Evolutionary conservation across 2,113 vertebrate genomes (phyloP), one percentile per base, ranked within the genome.

Genomic region (Stictonetta naevosa): DNA sequence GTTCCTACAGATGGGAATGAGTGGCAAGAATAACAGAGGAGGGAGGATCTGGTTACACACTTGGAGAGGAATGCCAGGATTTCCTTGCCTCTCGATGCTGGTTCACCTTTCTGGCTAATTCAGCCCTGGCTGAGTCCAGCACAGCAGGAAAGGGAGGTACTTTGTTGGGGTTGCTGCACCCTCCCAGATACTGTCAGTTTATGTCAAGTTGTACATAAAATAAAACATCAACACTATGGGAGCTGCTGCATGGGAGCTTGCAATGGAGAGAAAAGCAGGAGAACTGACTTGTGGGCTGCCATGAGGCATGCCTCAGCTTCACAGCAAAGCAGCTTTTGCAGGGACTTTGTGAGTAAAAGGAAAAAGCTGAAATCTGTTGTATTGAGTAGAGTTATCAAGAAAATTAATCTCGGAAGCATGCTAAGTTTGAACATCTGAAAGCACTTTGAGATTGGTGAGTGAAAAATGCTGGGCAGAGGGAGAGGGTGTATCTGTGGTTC

Each of bases 381-480:
- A 75, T n/a, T 68, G 78, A 85, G 40, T 71, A 71, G 40, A 83
- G 38, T 90, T 95, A 91, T 94, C 59, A 85, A 74, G 67, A 90
- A 92, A 80, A 64, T 69, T 90, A 86, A 84, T 92, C 73, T 94
- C 0, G 0, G 83, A 91, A 91, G 50, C 68, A 60, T 64, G 60
- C 48, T 50, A 69, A 62, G 1, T 89, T 89, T 66, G 67, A 86
- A 91, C 92, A 96, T 95, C 93, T 97, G 93, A 71, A 91, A 91
- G 53, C 59, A 48, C 88, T 97, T 96, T 92, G 95, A 94, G 82
- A 95, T 78, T 88, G 63, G 29, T 71, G 69, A 88, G 80, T 90
- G 86, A 92, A 94, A 83, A 94, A 90, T 78, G 28, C 80, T 84
- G 73, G 80, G 66, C 76, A 96, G 68, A 62, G 89, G 44, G 83